Conservation (phyloP, 1,140 invertebrate species). For the Diuraphis noxia region DNA sequence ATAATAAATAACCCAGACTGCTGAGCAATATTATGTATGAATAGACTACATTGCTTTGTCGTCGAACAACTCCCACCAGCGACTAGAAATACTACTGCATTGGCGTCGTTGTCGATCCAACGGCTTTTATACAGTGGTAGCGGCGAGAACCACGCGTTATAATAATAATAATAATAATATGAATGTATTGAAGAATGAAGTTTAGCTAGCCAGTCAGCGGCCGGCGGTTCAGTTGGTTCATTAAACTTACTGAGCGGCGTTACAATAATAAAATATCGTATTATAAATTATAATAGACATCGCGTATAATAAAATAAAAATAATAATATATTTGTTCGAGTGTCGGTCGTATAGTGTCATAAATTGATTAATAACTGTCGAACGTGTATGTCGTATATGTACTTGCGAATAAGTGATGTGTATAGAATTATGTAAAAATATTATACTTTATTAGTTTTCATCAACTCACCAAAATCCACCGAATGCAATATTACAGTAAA, state of each 20-base stretch:
- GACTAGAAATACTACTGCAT: too few relatives aligned
- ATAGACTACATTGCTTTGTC: neutral
- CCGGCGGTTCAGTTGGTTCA: neutral
- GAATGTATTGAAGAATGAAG: neutral
- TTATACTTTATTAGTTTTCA: conserved; percentile 1
- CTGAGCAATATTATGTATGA: neutral
- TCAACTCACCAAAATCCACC: neutral
- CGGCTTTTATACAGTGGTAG: neutral
- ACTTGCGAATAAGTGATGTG: neutral
- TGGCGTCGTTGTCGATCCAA: neutral
- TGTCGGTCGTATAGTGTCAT: neutral
- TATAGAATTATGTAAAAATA: neutral
- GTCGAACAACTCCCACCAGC: conserved; percentile 23
- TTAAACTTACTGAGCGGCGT: neutral
- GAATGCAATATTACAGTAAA: neutral
- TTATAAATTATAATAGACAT: neutral
- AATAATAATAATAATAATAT: neutral
- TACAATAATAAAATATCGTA: neutral
- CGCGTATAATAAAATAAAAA: neutral
- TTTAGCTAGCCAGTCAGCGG: neutral
- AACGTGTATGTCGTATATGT: neutral
- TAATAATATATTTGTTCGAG: neutral
- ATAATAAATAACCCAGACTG: neutral
- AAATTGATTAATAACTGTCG: neutral
- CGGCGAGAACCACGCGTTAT: neutral